A percentile compares a stretch with the other conserved stretches of the same genome.
Conservation (phyloP, 2,113 vertebrate species). For the Melospiza melodia region DNA sequence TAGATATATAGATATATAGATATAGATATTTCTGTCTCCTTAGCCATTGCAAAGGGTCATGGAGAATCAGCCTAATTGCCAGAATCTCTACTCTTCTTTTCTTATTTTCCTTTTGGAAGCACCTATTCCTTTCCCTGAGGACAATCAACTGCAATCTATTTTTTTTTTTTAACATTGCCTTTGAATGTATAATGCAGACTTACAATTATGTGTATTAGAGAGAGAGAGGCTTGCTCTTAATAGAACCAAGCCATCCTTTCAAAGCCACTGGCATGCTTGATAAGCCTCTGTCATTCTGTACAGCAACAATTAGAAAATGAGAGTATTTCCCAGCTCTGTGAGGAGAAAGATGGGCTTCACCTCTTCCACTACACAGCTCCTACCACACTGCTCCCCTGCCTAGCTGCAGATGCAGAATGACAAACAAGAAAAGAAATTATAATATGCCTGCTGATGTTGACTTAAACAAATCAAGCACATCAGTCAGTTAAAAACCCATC, state of each 20-base stretch:
- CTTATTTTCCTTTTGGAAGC: neutral
- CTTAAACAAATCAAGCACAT: constrained; percentile 36
- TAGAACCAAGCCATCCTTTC: constrained; percentile 39
- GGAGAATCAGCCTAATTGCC: neutral
- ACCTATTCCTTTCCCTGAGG: neutral
- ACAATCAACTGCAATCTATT: neutral
- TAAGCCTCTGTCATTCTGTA: constrained; percentile 3
- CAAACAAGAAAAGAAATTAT: constrained; percentile 48
- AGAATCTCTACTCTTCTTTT: neutral
- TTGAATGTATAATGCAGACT: constrained; percentile 22
- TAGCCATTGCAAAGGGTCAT: neutral
- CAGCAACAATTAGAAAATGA: constrained; percentile 32
- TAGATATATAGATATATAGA: neutral
- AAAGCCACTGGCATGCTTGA: neutral
- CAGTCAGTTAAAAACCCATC: constrained; percentile 18
- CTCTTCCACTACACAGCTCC: neutral
- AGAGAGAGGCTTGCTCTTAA: constrained; percentile 7
- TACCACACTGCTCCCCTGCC: neutral
- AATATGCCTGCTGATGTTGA: neutral
- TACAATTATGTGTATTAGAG: constrained; percentile 2
- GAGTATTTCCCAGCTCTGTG: constrained; percentile 17
- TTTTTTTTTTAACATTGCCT: neutral
- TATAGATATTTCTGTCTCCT: neutral
- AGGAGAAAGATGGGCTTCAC: neutral
- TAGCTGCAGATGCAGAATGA: constrained; percentile 38